A percentile compares a stretch with the other conserved stretches of the same genome.
Conservation (phyloP, 2,113 vertebrate genomes). For the Heterocephalus glaber region DNA sequence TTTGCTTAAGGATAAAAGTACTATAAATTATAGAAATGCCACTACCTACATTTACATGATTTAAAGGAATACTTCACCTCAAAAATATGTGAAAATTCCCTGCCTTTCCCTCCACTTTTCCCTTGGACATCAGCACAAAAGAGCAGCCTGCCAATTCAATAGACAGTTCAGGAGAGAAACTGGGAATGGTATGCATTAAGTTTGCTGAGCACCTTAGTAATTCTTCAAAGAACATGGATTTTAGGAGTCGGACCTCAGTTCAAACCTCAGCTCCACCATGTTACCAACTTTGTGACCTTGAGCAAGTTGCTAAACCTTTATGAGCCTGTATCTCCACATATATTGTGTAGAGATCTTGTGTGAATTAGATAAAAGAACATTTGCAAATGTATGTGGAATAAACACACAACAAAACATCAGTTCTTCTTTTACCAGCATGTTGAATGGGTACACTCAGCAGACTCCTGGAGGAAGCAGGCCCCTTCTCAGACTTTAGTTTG, state of each 20-base stretch:
- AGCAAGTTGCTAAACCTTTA: neutral
- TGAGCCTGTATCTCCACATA: neutral
- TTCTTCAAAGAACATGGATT: neutral
- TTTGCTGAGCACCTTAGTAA: neutral
- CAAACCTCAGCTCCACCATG: neutral
- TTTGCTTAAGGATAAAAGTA: neutral
- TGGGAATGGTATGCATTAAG: neutral
- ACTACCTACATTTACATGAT: conserved; percentile 8
- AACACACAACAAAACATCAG: neutral
- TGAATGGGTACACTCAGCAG: neutral
- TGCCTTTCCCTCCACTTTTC: neutral
- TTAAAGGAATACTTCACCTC: neutral
- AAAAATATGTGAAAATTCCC: neutral
- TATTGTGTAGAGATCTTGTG: neutral
- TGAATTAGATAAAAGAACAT: neutral
- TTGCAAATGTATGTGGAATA: neutral
- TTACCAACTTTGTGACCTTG: neutral
- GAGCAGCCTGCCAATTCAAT: neutral
- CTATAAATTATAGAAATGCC: neutral
- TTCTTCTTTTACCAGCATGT: neutral
- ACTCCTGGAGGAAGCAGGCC: neutral
- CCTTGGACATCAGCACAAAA: neutral
- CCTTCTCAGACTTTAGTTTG: neutral
- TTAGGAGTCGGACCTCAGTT: neutral
- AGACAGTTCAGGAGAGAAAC: neutral